Evolutionary conservation across 2,888 invertebrate genomes (phyloP).

Genomic region (Aphrophora alni): DNA sequence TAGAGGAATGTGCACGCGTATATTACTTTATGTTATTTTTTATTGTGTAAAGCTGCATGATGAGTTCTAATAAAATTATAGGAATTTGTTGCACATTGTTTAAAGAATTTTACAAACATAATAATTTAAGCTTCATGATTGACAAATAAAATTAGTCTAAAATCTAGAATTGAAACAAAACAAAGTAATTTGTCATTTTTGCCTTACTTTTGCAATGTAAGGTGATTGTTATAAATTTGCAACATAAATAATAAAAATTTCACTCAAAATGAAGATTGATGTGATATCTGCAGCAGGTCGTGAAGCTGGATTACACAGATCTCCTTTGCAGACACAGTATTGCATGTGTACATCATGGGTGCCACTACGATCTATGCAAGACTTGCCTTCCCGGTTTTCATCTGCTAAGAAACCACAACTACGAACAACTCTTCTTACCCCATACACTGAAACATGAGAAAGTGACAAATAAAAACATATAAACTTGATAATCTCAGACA

Average conservation of each 20-base stretch:
- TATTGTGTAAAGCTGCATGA: neutral
- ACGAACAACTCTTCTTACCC: slow-evolving; percentile 76
- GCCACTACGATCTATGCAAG: slow-evolving; percentile 73
- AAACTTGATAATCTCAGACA: too few relatives aligned
- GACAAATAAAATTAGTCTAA: neutral
- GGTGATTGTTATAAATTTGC: slow-evolving; percentile 11
- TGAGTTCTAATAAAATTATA: neutral
- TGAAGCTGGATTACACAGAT: slow-evolving; percentile 74
- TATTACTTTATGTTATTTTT: too few relatives aligned
- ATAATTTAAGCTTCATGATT: neutral
- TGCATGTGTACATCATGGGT: slow-evolving; percentile 75
- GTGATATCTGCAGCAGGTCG: neutral
- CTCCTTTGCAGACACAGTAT: slow-evolving; percentile 80
- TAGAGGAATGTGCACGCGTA: too few relatives aligned
- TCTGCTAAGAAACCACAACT: slow-evolving; percentile 81
- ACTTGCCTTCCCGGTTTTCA: slow-evolving; percentile 63
- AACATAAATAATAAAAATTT: neutral
- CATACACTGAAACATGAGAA: slow-evolving; percentile 68
- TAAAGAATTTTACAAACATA: too few relatives aligned
- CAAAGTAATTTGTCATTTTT: neutral
- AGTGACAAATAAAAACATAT: neutral
- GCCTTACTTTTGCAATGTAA: neutral
- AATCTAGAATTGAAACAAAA: too few relatives aligned
- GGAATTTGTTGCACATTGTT: neutral
- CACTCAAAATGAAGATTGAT: neutral